Conservation (phyloP, 2,113 vertebrate species). For the Channa argus region DNA sequence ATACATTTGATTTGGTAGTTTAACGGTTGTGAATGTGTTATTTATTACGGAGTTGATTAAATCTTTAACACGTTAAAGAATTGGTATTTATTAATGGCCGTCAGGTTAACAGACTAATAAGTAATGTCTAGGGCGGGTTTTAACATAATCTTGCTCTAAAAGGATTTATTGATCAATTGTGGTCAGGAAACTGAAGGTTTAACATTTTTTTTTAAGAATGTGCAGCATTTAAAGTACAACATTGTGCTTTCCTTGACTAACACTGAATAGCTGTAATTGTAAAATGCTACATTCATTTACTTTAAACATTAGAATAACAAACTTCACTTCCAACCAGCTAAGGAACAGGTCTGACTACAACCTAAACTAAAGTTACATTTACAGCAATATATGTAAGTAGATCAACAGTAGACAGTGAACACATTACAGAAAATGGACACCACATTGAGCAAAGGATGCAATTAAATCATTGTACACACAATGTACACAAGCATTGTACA, state of each 20-base stretch:
- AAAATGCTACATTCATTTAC: conserved; percentile 77
- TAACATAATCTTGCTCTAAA: too few relatives aligned
- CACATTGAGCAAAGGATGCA: conserved; percentile 43
- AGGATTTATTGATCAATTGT: too few relatives aligned
- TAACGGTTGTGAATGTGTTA: conserved; percentile 24
- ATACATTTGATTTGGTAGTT: conserved; percentile 53
- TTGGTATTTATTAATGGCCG: conserved; percentile 14
- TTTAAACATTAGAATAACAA: conserved; percentile 59
- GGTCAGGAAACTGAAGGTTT: conserved; percentile 33
- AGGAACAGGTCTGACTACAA: conserved; percentile 42
- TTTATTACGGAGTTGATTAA: conserved; percentile 20
- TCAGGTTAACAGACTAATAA: conserved; percentile 7
- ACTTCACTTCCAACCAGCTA: conserved; percentile 47
- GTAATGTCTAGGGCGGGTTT: not conserved
- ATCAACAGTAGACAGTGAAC: conserved; percentile 72
- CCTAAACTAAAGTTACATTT: conserved; percentile 60
- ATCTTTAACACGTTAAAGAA: not conserved
- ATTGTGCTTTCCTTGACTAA: conserved; percentile 69
- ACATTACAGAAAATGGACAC: conserved; percentile 66
- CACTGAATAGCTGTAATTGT: conserved; percentile 44
- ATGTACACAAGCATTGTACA: conserved; percentile 51
- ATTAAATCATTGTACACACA: conserved; percentile 51
- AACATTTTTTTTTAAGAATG: conserved; percentile 39
- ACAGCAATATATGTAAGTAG: conserved; percentile 62
- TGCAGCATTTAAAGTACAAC: conserved; percentile 56